Evolutionary conservation across 2,113 vertebrate genomes (phyloP).

Genomic region (Platycercus adscitus): DNA sequence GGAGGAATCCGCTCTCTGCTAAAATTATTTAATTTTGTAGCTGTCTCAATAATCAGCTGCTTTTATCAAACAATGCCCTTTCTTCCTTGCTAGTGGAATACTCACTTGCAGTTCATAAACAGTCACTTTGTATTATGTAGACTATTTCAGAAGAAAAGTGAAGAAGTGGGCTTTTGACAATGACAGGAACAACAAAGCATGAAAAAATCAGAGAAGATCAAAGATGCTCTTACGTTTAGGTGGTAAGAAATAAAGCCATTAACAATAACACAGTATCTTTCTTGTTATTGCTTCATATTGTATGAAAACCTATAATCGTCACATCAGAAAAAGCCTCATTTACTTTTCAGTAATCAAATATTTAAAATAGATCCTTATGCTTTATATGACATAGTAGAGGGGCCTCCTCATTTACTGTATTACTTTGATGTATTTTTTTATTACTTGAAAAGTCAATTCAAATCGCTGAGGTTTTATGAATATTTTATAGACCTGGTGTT

Average conservation of each 20-base stretch:
- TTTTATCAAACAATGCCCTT: constrained; percentile 13
- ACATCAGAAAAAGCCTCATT: neutral
- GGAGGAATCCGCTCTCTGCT: neutral
- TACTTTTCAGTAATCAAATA: constrained; percentile 31
- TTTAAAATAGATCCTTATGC: constrained; percentile 31
- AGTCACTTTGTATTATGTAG: constrained; percentile 34
- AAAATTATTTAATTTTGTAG: neutral
- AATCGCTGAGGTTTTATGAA: constrained; percentile 21
- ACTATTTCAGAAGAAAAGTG: constrained; percentile 4
- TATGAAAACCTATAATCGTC: neutral
- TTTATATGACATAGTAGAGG: neutral
- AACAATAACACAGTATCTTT: neutral
- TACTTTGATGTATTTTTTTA: constrained; percentile 38
- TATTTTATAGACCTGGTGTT: neutral
- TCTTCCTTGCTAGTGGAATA: neutral
- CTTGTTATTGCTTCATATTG: neutral
- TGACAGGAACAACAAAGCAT: neutral
- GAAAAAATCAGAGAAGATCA: constrained; percentile 17
- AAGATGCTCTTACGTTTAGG: neutral
- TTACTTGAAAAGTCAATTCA: constrained; percentile 40
- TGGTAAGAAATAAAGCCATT: neutral
- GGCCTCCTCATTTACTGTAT: neutral
- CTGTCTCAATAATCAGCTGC: neutral
- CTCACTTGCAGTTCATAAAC: neutral
- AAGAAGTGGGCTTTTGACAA: constrained; percentile 1